These are phyloP conservation scores for Gadopsis bispinosus DNA, from an alignment of 2,797 vertebrate genomes.

Conservation along the genomic window DNA sequence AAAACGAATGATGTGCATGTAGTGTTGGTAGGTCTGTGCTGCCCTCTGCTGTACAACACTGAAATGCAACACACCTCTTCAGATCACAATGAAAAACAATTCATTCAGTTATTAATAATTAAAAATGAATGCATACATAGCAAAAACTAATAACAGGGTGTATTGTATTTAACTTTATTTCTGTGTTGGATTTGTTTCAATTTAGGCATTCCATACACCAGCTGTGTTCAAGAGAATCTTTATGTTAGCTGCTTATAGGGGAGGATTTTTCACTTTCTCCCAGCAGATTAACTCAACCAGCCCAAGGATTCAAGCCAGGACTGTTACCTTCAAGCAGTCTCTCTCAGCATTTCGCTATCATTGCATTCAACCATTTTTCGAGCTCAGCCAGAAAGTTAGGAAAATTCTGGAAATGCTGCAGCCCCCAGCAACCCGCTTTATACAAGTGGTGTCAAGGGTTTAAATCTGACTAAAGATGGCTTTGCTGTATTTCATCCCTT, in stretches of 20 bases:
- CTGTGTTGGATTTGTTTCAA: neutral
- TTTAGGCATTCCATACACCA: neutral
- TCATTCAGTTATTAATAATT: neutral
- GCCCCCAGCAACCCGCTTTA: constrained; percentile 2
- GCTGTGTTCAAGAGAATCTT: neutral
- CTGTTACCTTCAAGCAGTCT: neutral
- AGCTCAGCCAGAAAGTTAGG: constrained; percentile 25
- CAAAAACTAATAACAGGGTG: neutral
- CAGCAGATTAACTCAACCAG: neutral
- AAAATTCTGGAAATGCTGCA: constrained; percentile 35
- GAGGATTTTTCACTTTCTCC: constrained; percentile 18
- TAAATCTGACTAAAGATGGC: constrained; percentile 55
- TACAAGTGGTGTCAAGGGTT: constrained; percentile 39
- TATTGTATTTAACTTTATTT: neutral
- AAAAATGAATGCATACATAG: neutral
- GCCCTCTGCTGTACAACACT: constrained; percentile 17
- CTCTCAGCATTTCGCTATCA: constrained; percentile 12
- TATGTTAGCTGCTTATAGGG: constrained; percentile 8
- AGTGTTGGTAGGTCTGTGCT: constrained; percentile 2
- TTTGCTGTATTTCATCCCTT: constrained; percentile 51
- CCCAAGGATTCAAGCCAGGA: constrained; percentile 14
- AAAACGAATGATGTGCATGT: neutral
- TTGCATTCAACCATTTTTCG: constrained; percentile 39
- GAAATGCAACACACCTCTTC: neutral
- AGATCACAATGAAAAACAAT: neutral